Conservation (phyloP, 2,888 invertebrate species). For the Thymelicus sylvestris region DNA sequence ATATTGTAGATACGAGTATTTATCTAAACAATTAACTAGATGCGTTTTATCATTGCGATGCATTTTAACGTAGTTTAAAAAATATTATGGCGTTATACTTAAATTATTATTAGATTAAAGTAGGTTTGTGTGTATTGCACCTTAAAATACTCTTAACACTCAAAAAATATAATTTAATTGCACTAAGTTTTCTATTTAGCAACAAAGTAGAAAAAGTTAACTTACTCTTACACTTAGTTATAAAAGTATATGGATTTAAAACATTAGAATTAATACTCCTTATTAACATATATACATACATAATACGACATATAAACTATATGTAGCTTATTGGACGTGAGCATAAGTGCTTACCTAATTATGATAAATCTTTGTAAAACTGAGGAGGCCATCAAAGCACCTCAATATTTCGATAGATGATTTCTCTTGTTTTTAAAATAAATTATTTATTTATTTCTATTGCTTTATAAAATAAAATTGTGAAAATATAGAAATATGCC, state of each 20-base stretch:
- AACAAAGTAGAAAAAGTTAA: conserved; percentile 21
- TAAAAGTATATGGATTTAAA: conserved; percentile 21
- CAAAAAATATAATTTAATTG: conserved; percentile 15
- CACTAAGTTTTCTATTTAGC: conserved; percentile 29
- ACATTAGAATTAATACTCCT: conserved; percentile 18
- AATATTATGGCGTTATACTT: conserved; percentile 1
- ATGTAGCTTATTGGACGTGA: conserved; percentile 59
- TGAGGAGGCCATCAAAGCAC: conserved; percentile 74
- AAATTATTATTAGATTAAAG: conserved; percentile 12
- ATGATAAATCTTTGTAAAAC: conserved; percentile 63
- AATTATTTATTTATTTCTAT: no score
- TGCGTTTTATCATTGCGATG: conserved; percentile 21
- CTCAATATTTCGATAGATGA: conserved; percentile 16
- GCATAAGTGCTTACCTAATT: conserved; percentile 48
- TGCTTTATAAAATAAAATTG: no score
- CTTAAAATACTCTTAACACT: conserved; percentile 9
- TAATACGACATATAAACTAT: conserved; percentile 34
- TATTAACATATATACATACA: no score
- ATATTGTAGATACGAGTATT: conserved; percentile 1
- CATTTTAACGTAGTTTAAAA: conserved; percentile 13
- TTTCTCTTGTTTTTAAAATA: conserved; percentile 3
- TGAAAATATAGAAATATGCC: no score
- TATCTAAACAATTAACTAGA: conserved; percentile 6
- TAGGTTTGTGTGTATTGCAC: conserved; percentile 29
- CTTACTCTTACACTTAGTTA: conserved; percentile 7